Conservation (phyloP, 1,140 invertebrate species). For the Rhynchophorus ferrugineus region DNA sequence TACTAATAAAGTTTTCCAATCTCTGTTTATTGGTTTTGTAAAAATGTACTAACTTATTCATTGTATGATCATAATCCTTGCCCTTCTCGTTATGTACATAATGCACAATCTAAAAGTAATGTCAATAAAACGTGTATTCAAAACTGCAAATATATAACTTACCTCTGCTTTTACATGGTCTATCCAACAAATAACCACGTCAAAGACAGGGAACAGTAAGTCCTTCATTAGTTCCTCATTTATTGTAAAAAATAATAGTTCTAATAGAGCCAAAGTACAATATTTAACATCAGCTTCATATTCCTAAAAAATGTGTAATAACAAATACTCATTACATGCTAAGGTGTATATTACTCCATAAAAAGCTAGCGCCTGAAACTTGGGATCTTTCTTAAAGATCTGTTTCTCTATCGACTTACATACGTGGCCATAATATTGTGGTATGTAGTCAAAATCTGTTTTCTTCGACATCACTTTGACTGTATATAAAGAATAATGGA, state of each 20-base stretch:
- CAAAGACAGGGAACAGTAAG: constrained; percentile 17
- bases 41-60: constrained; percentile 19
- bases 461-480: constrained; percentile 19
- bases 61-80: constrained; percentile 16
- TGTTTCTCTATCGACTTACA: constrained; percentile 17
- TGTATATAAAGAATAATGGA: constrained; percentile 19
- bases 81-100: constrained; percentile 20
- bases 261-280: constrained; percentile 21
- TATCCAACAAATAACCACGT: constrained; percentile 20
- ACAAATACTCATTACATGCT: too few relatives aligned
- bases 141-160: constrained; percentile 4
- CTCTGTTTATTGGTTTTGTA: constrained; percentile 18
- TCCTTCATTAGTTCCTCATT: constrained; percentile 13
- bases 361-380: constrained; percentile 9
- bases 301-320: constrained; percentile 24
- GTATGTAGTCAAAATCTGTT: constrained; percentile 8
- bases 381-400: constrained; percentile 20
- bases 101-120: constrained; percentile 16
- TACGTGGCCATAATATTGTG: constrained; percentile 15
- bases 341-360: constrained; percentile 19
- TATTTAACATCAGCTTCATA: constrained; percentile 19
- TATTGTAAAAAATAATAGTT: constrained; percentile 20
- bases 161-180: constrained; percentile 23
- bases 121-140: constrained; percentile 4
- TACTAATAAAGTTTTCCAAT: constrained; percentile 13